These are phyloP conservation scores for Bembecia ichneumoniformis DNA, from an alignment of 2,888 invertebrate species.

Conservation along the genomic window DNA sequence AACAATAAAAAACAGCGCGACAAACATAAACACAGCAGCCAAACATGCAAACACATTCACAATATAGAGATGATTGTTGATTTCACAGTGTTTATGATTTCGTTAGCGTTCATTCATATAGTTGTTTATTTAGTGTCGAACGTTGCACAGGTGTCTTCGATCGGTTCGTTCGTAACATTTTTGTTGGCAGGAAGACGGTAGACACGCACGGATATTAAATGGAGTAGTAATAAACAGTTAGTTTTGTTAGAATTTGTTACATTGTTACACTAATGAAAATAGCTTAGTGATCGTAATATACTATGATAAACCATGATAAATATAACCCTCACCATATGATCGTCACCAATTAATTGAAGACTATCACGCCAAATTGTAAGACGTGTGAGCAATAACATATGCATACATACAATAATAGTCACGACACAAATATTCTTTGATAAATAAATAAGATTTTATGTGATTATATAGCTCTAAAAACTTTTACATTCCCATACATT, in stretches of 20 bases:
- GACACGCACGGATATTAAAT: constrained; percentile 31
- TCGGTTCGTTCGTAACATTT: constrained; percentile 25
- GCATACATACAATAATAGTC: too few species aligned
- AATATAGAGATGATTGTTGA: constrained; percentile 37
- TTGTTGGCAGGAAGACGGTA: constrained; percentile 69
- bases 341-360: constrained; percentile 6
- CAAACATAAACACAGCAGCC: constrained; percentile 59
- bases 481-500: constrained; percentile 31
- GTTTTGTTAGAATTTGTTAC: constrained; percentile 11
- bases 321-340: constrained; percentile 6
- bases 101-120: constrained; percentile 62
- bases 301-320: too few species aligned
- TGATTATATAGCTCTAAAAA: constrained; percentile 4
- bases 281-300: too few species aligned
- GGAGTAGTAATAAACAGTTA: constrained; percentile 24
- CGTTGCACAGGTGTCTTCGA: constrained; percentile 15
- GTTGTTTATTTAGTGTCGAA: constrained; percentile 23
- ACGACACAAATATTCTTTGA: not conserved
- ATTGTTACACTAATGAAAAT: constrained; percentile 1
- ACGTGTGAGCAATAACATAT: constrained; percentile 50
- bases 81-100: constrained; percentile 45
- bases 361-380: constrained; percentile 64
- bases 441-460: constrained; percentile 2
- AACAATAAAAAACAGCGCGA: constrained; percentile 37
- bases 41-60: constrained; percentile 67